Percentiles rank a stretch among this genome's conserved stretches.
Evolutionary conservation across 1,140 invertebrate genomes (phyloP).

Genomic region (Piezodorus guildinii): DNA sequence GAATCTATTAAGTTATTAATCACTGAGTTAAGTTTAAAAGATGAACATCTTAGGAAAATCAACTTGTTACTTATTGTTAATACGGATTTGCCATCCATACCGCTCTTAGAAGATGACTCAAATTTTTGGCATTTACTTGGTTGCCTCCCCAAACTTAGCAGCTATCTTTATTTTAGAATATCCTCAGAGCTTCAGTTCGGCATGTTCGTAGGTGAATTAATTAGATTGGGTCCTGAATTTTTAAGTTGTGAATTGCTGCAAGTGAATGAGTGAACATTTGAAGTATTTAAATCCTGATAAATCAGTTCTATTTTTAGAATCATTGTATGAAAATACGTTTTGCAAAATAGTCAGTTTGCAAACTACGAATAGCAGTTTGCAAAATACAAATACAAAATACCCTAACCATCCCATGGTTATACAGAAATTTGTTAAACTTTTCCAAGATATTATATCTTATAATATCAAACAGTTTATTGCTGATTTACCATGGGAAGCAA

Average conservation of each 20-base stretch:
- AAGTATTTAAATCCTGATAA: neutral
- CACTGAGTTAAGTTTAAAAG: conserved; percentile 10
- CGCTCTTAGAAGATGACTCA: conserved; percentile 4
- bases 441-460: conserved; percentile 4
- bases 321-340: conserved; percentile 2
- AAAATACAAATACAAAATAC: neutral
- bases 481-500: neutral
- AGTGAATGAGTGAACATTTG: conserved; percentile 4
- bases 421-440: conserved; percentile 13
- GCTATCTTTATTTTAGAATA: conserved; percentile 12
- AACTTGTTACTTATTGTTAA: conserved; percentile 11
- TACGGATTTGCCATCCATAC: conserved; percentile 11
- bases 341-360: conserved; percentile 3
- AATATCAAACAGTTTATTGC: neutral
- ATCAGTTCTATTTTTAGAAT: neutral
- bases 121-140: conserved; percentile 16
- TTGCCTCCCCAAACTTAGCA: conserved; percentile 9
- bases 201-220: neutral
- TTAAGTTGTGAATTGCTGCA: conserved; percentile 2
- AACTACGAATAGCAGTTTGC: neutral
- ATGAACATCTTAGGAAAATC: conserved; percentile 1
- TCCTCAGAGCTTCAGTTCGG: neutral
- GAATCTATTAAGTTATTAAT: neutral
- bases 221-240: conserved; percentile 10
- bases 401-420: neutral